These are phyloP conservation scores for Hafferia zeledoni DNA, from an alignment of 2,797 vertebrate species.

Conservation along the genomic window DNA sequence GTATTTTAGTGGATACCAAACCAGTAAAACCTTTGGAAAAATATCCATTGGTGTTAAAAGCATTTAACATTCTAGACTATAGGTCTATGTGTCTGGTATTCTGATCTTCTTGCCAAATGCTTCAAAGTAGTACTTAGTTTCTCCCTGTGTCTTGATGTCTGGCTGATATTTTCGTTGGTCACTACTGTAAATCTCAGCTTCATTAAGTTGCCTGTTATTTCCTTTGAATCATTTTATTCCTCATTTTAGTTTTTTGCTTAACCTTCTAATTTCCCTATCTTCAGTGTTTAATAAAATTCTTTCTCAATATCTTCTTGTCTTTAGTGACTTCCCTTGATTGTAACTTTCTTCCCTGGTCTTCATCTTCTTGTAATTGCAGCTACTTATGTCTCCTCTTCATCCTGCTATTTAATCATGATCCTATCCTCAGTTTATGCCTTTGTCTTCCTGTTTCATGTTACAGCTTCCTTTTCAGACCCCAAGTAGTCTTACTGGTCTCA, in stretches of 20 bases:
- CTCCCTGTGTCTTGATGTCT: background rate
- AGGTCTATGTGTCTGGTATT: background rate
- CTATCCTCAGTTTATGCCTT: background rate
- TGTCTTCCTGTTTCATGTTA: constrained; percentile 2
- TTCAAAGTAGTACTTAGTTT: background rate
- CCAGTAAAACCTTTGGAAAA: background rate
- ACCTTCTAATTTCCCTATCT: background rate
- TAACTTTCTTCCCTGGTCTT: background rate
- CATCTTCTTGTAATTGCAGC: background rate
- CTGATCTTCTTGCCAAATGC: background rate
- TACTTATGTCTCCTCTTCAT: background rate
- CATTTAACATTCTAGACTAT: background rate
- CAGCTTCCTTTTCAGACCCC: background rate
- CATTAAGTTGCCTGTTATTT: background rate
- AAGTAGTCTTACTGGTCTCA: background rate
- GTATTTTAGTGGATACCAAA: background rate
- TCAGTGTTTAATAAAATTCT: background rate
- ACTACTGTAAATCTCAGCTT: background rate
- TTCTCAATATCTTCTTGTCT: background rate
- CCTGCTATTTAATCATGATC: background rate
- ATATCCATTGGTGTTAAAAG: background rate
- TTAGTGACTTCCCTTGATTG: background rate
- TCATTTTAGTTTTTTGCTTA: background rate
- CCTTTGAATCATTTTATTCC: background rate
- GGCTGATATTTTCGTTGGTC: background rate